These are phyloP conservation scores for Andrena bucephala DNA, from an alignment of 2,888 invertebrate genomes.

Conservation along the genomic window DNA sequence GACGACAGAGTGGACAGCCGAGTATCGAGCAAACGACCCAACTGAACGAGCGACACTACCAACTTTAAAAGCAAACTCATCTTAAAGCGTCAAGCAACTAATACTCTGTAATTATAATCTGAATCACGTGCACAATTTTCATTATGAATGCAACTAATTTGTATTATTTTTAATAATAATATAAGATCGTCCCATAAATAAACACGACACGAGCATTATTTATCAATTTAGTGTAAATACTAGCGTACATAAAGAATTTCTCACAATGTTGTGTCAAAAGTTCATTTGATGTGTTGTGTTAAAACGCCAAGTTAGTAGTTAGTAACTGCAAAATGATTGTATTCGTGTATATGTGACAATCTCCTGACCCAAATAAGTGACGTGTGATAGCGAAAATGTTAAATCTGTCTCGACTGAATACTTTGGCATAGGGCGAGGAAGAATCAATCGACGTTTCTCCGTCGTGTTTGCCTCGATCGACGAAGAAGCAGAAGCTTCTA, in stretches of 20 bases:
- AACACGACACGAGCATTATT: neutral
- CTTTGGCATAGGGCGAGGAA: neutral
- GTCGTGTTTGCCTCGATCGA: constrained; percentile 19
- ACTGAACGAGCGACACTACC: constrained; percentile 32
- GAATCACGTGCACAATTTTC: neutral
- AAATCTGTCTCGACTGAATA: neutral
- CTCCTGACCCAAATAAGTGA: too few relatives aligned
- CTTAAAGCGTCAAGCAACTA: constrained; percentile 5
- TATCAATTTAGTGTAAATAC: neutral
- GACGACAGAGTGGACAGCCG: constrained; percentile 63
- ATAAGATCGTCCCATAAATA: too few relatives aligned
- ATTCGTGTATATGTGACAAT: too few relatives aligned
- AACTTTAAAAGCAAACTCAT: constrained; percentile 40
- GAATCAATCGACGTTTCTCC: neutral
- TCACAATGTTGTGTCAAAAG: too few relatives aligned
- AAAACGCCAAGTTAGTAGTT: too few relatives aligned
- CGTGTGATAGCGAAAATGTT: neutral
- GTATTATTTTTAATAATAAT: too few relatives aligned
- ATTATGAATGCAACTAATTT: too few relatives aligned
- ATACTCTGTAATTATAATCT: too few relatives aligned
- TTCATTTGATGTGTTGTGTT: too few relatives aligned
- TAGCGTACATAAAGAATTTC: too few relatives aligned
- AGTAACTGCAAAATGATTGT: too few relatives aligned
- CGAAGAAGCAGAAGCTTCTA: constrained; percentile 20
- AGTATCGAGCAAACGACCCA: constrained; percentile 63